Evolutionary conservation across 2,888 invertebrate genomes (phyloP).

Genomic region (Heliconius charithonia): DNA sequence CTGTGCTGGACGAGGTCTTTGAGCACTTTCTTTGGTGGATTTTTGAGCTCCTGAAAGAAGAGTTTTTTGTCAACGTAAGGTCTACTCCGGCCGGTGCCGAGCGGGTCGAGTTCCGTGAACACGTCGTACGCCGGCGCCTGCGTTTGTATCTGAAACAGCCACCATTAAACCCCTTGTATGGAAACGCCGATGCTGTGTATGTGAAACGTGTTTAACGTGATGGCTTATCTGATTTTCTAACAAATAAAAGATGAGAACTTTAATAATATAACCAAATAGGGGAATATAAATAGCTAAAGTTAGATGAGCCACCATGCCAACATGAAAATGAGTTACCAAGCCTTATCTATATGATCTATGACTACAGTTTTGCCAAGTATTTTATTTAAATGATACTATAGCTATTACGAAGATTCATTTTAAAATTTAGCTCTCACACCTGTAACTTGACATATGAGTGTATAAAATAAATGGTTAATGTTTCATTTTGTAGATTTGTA

Average conservation of each 20-base stretch:
- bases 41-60: slow-evolving; percentile 97
- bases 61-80: slow-evolving; percentile 98
- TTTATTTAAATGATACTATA: background rate
- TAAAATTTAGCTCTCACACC: background rate
- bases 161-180: slow-evolving; percentile 47
- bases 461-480: background rate
- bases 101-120: slow-evolving; percentile 96
- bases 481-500: background rate
- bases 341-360: slow-evolving; percentile 3
- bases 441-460: background rate
- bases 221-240: slow-evolving; percentile 2
- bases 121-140: slow-evolving; percentile 87
- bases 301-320: slow-evolving; percentile 3
- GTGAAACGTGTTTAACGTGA: background rate
- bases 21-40: slow-evolving; percentile 95
- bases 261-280: background rate
- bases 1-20: slow-evolving; percentile 89
- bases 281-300: background rate
- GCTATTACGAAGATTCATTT: background rate
- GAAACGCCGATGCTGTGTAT: slow-evolving; percentile 7
- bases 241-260: background rate
- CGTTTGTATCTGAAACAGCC: slow-evolving; percentile 78
- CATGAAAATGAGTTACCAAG: slow-evolving; percentile 9
- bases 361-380: background rate
- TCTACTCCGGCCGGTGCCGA: slow-evolving; percentile 95